These are phyloP conservation scores for Aplochiton taeniatus DNA, from an alignment of 2,797 vertebrate species.

Conservation along the genomic window DNA sequence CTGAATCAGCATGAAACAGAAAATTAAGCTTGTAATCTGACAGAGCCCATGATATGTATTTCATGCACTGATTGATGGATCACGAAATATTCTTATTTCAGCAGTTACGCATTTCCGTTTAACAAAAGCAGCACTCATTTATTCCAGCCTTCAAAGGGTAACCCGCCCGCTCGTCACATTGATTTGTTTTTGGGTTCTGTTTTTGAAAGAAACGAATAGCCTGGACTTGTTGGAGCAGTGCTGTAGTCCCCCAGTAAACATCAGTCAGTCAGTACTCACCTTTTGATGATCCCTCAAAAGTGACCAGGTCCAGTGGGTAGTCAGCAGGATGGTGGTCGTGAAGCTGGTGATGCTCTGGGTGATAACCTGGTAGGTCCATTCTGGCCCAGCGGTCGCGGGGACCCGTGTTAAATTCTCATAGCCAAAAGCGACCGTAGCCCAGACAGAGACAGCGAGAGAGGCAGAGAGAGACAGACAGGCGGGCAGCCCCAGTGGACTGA, in stretches of 20 bases:
- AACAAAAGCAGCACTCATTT: too few species aligned
- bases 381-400: constrained; percentile 35
- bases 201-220: not conserved
- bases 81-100: too few species aligned
- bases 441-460: constrained; percentile 43
- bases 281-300: constrained; percentile 59
- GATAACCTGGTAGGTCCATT: constrained; percentile 66
- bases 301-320: constrained; percentile 43
- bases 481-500: constrained; percentile 60
- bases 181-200: too few species aligned
- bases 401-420: constrained; percentile 51
- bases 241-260: not conserved
- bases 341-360: constrained; percentile 44
- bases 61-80: too few species aligned
- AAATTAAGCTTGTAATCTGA: not conserved
- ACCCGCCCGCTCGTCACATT: too few species aligned
- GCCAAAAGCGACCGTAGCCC: constrained; percentile 40
- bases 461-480: constrained; percentile 42
- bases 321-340: constrained; percentile 30
- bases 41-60: too few species aligned
- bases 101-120: too few species aligned
- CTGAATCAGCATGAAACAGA: not conserved
- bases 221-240: not conserved
- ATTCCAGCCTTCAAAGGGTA: too few species aligned
- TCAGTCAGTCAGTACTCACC: constrained; percentile 66